Conservation (phyloP, 2,797 vertebrate genomes). For the Paramormyrops hopkinsi region DNA sequence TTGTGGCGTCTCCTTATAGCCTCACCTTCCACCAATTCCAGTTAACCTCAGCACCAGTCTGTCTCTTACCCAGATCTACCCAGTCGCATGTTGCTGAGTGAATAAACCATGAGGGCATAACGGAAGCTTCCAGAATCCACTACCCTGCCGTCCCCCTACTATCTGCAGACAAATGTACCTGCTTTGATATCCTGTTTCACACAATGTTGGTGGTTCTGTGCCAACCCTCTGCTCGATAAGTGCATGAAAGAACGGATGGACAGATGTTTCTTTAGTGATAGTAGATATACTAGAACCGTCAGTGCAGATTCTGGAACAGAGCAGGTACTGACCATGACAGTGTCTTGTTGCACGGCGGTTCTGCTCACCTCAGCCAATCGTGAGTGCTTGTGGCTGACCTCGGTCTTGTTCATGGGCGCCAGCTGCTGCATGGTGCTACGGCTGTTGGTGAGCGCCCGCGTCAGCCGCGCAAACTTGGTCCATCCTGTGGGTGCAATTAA, state of each 20-base stretch:
- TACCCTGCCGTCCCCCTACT: background rate
- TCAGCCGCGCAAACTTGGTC: conserved; percentile 94
- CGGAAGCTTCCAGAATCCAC: background rate
- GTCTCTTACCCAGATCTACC: background rate
- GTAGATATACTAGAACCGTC: background rate
- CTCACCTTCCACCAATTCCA: background rate
- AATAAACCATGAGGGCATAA: background rate
- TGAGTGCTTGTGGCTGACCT: conserved; percentile 91
- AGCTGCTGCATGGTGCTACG: conserved; percentile 86
- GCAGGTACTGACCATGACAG: background rate
- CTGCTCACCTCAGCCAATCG: conserved; percentile 85
- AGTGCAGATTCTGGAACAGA: background rate
- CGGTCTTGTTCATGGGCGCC: conserved; percentile 83
- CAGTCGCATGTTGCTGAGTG: background rate
- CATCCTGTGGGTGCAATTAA: conserved; percentile 63
- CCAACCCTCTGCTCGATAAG: background rate
- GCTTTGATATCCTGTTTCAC: background rate
- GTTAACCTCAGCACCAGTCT: background rate
- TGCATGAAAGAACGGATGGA: background rate
- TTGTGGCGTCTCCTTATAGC: background rate
- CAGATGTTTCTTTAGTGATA: background rate
- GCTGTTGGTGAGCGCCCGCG: conserved; percentile 88
- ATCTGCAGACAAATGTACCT: background rate
- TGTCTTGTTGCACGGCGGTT: background rate
- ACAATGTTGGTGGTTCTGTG: background rate